These are phyloP conservation scores for Antechinus flavipes DNA, from an alignment of 2,113 vertebrate species.

Conservation along the genomic window DNA sequence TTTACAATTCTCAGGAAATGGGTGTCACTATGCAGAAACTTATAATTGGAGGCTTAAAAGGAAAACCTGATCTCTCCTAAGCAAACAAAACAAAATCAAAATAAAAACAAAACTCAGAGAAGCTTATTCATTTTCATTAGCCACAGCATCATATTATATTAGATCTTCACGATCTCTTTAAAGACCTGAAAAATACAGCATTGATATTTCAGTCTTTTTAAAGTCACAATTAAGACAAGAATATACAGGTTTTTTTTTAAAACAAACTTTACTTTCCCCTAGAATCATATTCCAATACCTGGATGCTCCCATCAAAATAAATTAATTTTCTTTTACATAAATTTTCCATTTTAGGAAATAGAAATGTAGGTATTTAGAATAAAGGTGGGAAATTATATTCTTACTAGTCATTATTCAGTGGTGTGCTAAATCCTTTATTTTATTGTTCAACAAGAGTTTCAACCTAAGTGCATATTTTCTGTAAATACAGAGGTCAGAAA, in stretches of 20 bases:
- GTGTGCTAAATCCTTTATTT: constrained; percentile 45
- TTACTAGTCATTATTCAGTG: constrained; percentile 74
- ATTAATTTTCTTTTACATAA: constrained; percentile 45
- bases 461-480: constrained; percentile 71
- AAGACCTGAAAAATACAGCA: constrained; percentile 18
- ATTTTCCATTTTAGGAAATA: constrained; percentile 17
- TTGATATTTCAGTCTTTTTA: constrained; percentile 17
- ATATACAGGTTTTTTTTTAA: constrained; percentile 21
- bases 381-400: constrained; percentile 60
- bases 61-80: not conserved
- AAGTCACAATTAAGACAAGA: constrained; percentile 20
- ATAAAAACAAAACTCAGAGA: not conserved
- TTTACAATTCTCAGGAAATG: not conserved
- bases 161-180: not conserved
- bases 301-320: constrained; percentile 15
- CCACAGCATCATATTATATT: not conserved
- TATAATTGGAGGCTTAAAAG: not conserved
- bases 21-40: not conserved
- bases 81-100: too few species aligned
- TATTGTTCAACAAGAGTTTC: constrained; percentile 58
- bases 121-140: not conserved
- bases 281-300: constrained; percentile 42
- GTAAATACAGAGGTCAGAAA: constrained; percentile 76
- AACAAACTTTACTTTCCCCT: constrained; percentile 18
- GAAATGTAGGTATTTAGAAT: constrained; percentile 33